Percentiles rank a stretch among this genome's conserved stretches.
Evolutionary conservation across 2,888 invertebrate genomes (phyloP).

Genomic region (Dasypolia templi): DNA sequence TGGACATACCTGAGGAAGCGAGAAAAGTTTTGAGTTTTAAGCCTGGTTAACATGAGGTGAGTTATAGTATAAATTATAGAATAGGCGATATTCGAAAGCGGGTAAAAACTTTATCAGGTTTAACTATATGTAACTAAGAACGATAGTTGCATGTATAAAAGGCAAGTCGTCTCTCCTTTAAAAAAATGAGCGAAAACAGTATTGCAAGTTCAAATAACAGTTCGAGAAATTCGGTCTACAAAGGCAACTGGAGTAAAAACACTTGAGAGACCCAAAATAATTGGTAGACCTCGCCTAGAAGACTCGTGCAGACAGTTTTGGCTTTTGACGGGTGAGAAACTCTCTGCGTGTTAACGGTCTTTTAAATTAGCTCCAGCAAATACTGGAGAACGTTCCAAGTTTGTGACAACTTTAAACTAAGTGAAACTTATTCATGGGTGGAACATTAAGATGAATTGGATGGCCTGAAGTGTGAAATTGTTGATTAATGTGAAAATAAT

Average conservation of each 20-base stretch:
- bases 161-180: not conserved
- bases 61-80: too few relatives aligned
- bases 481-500: conserved; percentile 40
- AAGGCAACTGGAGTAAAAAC: not conserved
- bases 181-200: not conserved
- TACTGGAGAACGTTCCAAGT: conserved; percentile 21
- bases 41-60: too few relatives aligned
- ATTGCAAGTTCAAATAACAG: not conserved
- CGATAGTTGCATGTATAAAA: not conserved
- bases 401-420: conserved; percentile 40
- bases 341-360: conserved; percentile 2
- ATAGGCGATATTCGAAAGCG: not conserved
- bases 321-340: not conserved
- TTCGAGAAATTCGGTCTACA: not conserved
- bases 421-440: conserved; percentile 36
- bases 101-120: too few relatives aligned
- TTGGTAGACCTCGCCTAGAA: not conserved
- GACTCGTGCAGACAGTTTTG: not conserved
- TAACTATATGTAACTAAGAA: not conserved
- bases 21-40: too few relatives aligned
- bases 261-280: not conserved
- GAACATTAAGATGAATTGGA: conserved; percentile 52
- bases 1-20: conserved; percentile 72
- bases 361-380: conserved; percentile 46
- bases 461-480: conserved; percentile 46